Evolutionary conservation across 2,888 invertebrate species (phyloP), one percentile per base, ranked within the genome.

Genomic region (Amblyteles armatorius): DNA sequence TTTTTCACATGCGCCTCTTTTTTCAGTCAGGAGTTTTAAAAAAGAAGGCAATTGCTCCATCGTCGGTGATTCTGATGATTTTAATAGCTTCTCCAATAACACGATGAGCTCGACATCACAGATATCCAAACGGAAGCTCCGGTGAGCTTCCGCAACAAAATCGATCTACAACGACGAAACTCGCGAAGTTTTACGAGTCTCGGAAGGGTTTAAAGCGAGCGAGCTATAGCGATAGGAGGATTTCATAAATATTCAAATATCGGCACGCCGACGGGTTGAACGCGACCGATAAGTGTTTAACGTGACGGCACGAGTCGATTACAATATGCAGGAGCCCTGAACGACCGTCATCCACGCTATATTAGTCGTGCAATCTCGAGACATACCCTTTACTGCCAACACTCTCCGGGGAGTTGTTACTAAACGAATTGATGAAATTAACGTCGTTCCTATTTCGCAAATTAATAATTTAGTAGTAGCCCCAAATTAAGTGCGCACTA

Each of bases 201-300:
- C 63, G 74, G 63, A 76, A 63, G 74, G 65, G 50, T 76, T 63
- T 50, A 76, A 65, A 76, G 48, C 74, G 63, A 44, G 44, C 57
- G 44, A 65, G 19, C 29, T 16, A 60, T 36, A 50, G 63, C 74
- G 63, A 65, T 76, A 50, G 65, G 63, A 65, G 60, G 29, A 16
- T 65, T 76, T 76, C 65, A 76, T 76, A 76, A 76, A 76, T 76
- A 76, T 76, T 76, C 74, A 76, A 50, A 76, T 63, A 63, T 74
- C 44, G 40, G 16, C 33, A 22, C 26, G 60, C 26, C 73, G 33
- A 57, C 19, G 40, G 3, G 7, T 50, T 26, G 73, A 74, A 60
- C n/a, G 16, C 60, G 29, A 29, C 60, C 40, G 73, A 48, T 60
- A 48, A 74, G 73, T 63, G 48, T 74, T 76, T 26, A 50, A 76